A percentile compares a stretch with the other conserved stretches of the same genome.
Evolutionary conservation across 2,888 invertebrate genomes (phyloP).

Genomic region (Apodemia zela): DNA sequence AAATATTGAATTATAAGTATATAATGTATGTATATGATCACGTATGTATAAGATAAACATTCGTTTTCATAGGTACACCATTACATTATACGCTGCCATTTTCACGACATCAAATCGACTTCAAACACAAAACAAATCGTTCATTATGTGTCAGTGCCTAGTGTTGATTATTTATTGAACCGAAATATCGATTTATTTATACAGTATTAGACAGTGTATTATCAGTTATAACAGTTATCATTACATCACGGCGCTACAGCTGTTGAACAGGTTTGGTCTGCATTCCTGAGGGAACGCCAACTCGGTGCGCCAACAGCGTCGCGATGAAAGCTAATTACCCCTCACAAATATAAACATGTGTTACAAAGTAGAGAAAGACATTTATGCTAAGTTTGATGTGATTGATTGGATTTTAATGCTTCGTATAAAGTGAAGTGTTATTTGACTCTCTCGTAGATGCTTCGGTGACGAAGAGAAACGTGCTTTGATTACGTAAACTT

Average conservation of each 20-base stretch:
- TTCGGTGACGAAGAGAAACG: no score
- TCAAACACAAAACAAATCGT: no score
- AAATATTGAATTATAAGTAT: no score
- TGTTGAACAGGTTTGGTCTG: constrained; percentile 54
- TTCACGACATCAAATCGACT: no score
- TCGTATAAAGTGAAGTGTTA: no score
- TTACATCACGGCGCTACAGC: constrained; percentile 57
- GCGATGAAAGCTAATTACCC: constrained; percentile 33
- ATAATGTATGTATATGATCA: no score
- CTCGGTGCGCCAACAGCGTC: constrained; percentile 41
- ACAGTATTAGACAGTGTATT: background rate
- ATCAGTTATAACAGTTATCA: constrained; percentile 33
- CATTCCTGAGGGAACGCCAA: constrained; percentile 72
- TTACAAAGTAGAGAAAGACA: constrained; percentile 8
- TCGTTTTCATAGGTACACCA: no score
- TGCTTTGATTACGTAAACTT: no score
- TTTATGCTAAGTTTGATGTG: background rate
- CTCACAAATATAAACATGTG: constrained; percentile 22
- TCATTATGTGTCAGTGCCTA: background rate
- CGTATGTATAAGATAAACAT: no score
- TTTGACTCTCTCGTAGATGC: no score
- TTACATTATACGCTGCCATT: no score
- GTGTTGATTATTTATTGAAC: background rate
- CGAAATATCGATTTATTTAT: constrained; percentile 1
- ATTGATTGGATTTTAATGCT: background rate